Percentiles rank a stretch among this genome's conserved stretches.
Evolutionary conservation across 2,797 vertebrate genomes (phyloP).

Genomic region (Tapirus indicus): DNA sequence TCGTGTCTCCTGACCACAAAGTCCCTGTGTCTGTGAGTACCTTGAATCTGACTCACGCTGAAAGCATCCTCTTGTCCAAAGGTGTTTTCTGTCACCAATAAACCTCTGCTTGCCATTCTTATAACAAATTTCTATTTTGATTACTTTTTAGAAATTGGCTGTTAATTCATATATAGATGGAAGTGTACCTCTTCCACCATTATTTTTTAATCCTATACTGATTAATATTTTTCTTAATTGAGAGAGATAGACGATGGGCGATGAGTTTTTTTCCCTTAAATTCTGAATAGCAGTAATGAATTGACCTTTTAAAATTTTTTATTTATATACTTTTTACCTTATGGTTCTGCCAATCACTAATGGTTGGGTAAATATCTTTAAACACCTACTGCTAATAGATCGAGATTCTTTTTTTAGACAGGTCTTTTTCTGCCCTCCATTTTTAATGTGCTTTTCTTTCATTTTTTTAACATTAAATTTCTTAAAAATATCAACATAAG

Average conservation of each 20-base stretch:
- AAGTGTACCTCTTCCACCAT: not conserved
- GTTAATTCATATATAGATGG: not conserved
- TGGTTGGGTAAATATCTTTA: not conserved
- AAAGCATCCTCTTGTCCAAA: not conserved
- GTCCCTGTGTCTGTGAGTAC: not conserved
- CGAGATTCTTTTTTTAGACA: not conserved
- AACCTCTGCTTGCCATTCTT: not conserved
- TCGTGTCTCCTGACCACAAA: not conserved
- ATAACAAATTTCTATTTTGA: not conserved
- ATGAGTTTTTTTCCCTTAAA: not conserved
- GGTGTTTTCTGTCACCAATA: not conserved
- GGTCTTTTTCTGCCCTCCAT: not conserved
- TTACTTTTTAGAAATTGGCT: not conserved
- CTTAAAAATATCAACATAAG: not conserved
- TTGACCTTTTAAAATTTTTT: not conserved
- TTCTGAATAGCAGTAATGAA: not conserved
- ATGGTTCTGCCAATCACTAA: not conserved
- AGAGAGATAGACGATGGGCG: not conserved
- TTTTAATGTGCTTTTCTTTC: not conserved
- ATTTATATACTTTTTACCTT: not conserved
- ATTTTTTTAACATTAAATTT: not conserved
- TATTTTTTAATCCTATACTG: not conserved
- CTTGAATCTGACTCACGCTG: not conserved
- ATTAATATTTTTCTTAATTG: not conserved
- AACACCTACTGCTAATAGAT: not conserved